Base-by-base conservation (phyloP, 2,797 vertebrate species). In the Xyrichtys novacula region DNA sequence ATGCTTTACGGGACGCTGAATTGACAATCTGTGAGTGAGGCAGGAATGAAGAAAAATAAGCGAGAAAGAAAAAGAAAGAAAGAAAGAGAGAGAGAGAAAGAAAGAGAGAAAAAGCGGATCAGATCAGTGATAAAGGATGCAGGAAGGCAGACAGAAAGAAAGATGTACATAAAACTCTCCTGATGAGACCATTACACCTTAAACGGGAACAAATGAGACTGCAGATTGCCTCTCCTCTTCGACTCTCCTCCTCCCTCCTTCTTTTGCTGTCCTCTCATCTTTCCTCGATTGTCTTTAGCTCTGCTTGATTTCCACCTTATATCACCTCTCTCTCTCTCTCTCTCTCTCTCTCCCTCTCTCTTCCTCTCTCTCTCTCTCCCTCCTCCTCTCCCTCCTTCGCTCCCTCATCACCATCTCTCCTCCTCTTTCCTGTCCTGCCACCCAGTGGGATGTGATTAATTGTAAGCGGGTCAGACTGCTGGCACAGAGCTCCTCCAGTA, bases 401-500 rank as follows among this genome's bases (percentile, higher is more conserved):
- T 70, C 47, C 46, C 70, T 46, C 62, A 70, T 70, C 75, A 52
- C 59, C 67, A 40, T 65, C 55, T 53, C 79, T 60, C 71, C 71
- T 68, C 69, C 64, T 74, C 64, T 65, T 56, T 66, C 63, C 70
- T 72, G 73, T 85, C 79, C 73, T 67, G 74, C 81, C 76, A 77
- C 87, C 84, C 84, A 72, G 73, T 83, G 80, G 85, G 78, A 74
- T 79, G 84, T 92, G 90, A 92, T 92, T 90, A 91, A 93, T 92
- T 75, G 90, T 74, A 72, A 65, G 42, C 65, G 65, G 85, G 84
- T 86, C 76, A 74, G 59, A 81, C 79, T 62, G 80, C 84, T 76
- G 86, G 76, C 82, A 71, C 53, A 16, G 26, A 54, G 66, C 76
- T 64, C 62, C 76, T 66, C 48, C 50, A 1, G 52, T 74, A 65